phyloP scores from a whole-genome alignment of 2,797 vertebrate genomes.

The Rhinatrema bivittatum region DNA sequence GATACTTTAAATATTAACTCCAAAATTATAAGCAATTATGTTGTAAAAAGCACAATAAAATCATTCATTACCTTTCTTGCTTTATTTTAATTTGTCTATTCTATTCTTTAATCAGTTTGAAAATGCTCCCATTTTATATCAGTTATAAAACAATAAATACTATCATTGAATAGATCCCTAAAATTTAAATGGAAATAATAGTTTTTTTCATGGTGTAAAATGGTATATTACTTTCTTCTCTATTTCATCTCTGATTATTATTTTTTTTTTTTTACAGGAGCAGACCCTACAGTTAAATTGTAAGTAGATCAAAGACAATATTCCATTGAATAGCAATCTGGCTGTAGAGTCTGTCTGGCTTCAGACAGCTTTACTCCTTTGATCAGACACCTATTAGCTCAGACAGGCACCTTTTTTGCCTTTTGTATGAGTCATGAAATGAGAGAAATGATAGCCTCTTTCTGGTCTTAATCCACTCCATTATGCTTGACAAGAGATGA shows the following conservation, averaged over 20 bases:
- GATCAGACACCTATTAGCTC: conserved; percentile 81
- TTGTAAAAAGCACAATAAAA: too few relatives aligned
- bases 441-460: conserved; percentile 72
- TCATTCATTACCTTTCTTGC: too few relatives aligned
- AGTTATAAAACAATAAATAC: too few relatives aligned
- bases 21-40: too few relatives aligned
- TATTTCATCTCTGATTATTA: conserved; percentile 18
- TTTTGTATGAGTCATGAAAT: conserved; percentile 83
- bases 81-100: too few relatives aligned
- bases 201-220: conserved; percentile 12
- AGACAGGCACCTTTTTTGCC: conserved; percentile 56
- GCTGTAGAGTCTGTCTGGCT: conserved; percentile 61
- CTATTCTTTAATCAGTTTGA: too few relatives aligned
- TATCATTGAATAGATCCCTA: too few relatives aligned
- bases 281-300: conserved; percentile 56
- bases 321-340: conserved; percentile 70
- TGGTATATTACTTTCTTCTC: conserved; percentile 3
- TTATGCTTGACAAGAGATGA: conserved; percentile 82
- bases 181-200: too few relatives aligned
- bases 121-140: too few relatives aligned
- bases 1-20: too few relatives aligned
- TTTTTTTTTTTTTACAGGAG: conserved; percentile 67
- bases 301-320: conserved; percentile 76
- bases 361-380: conserved; percentile 78
- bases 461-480: conserved; percentile 65